A percentile compares a stretch with the other conserved stretches of the same genome.
phyloP scores from a whole-genome alignment of 2,113 vertebrate species.

The Corythoichthys intestinalis region DNA sequence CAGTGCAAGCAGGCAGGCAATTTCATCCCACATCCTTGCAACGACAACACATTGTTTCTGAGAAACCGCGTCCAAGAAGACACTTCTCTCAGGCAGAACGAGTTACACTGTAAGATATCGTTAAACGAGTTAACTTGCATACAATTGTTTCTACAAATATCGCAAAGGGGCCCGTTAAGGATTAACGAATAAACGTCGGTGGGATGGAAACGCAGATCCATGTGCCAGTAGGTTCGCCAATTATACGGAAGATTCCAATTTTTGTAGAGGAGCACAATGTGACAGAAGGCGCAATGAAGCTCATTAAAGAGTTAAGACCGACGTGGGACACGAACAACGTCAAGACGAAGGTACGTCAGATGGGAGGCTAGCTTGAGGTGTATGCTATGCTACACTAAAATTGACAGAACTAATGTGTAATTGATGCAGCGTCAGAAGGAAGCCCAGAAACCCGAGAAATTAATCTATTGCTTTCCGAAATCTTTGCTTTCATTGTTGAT shows the following conservation, averaged over 20 bases:
- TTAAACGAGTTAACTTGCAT: not conserved
- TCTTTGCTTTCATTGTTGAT: too few relatives aligned
- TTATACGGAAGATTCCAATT: slow-evolving; percentile 77
- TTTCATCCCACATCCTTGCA: slow-evolving; percentile 3
- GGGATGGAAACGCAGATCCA: slow-evolving; percentile 77
- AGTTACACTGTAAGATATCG: not conserved
- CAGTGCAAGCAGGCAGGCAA: not conserved
- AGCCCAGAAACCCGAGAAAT: too few relatives aligned
- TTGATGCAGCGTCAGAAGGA: slow-evolving; percentile 30
- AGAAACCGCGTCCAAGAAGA: not conserved
- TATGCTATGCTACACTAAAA: slow-evolving; percentile 40
- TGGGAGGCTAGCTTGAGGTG: slow-evolving; percentile 21
- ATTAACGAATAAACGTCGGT: slow-evolving; percentile 33
- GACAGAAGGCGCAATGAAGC: slow-evolving; percentile 81
- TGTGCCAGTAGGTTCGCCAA: slow-evolving; percentile 71
- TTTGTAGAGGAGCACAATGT: slow-evolving; percentile 86
- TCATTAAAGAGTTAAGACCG: slow-evolving; percentile 86
- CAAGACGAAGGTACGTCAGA: slow-evolving; percentile 82
- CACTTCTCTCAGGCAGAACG: not conserved
- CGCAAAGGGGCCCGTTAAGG: slow-evolving; percentile 28
- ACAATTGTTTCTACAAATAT: slow-evolving; percentile 13
- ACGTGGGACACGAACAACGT: slow-evolving; percentile 78
- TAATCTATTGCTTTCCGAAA: too few relatives aligned
- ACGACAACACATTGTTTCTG: not conserved
- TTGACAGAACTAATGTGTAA: not conserved